Evolutionary conservation across 2,113 vertebrate genomes (phyloP).

Genomic region (Zeus faber): DNA sequence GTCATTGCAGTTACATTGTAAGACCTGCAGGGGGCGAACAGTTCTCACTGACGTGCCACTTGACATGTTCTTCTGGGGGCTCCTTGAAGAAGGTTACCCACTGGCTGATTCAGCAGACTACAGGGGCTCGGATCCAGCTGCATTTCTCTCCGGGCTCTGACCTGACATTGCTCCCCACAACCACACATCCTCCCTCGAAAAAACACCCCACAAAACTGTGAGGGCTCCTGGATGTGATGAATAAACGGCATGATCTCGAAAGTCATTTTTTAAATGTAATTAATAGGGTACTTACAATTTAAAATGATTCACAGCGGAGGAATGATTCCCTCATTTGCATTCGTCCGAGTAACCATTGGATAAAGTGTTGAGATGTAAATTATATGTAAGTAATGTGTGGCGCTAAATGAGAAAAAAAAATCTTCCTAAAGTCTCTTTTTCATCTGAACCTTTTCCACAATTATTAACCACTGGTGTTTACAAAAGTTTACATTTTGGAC

Average conservation of each 20-base stretch:
- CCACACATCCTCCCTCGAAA: not conserved
- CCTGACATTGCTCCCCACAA: not conserved
- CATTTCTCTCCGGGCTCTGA: constrained; percentile 12
- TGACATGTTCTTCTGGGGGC: constrained; percentile 1
- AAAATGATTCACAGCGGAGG: not conserved
- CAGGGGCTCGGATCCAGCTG: not conserved
- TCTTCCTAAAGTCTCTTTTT: too few relatives aligned
- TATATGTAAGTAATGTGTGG: not conserved
- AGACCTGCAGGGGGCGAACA: constrained; percentile 42
- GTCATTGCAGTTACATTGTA: too few relatives aligned
- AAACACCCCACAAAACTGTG: not conserved
- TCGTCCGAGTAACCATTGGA: not conserved
- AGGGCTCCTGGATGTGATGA: constrained; percentile 2
- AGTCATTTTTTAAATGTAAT: not conserved
- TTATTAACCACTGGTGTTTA: too few relatives aligned
- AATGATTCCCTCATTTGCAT: not conserved
- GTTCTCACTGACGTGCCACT: constrained; percentile 17
- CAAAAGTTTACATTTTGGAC: not conserved
- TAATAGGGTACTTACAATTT: constrained; percentile 4
- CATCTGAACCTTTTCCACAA: too few relatives aligned
- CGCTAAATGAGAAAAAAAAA: too few relatives aligned
- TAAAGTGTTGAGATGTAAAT: not conserved
- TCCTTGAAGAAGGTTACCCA: constrained; percentile 22
- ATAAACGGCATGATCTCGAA: not conserved
- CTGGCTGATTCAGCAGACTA: constrained; percentile 44